phyloP scores from a whole-genome alignment of 1,140 invertebrate genomes.

The Penaeus japonicus region DNA sequence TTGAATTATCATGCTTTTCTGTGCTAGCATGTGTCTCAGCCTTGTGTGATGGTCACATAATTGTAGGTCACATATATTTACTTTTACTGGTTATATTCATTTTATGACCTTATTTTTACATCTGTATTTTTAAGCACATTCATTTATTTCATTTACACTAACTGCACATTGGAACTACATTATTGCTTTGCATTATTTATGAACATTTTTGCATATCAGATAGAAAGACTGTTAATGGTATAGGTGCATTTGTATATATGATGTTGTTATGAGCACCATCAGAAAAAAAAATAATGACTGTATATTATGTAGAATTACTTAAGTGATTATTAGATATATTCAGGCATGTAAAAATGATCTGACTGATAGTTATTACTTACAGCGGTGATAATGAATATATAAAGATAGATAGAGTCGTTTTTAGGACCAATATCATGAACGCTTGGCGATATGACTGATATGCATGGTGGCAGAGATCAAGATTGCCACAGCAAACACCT shows the following conservation, averaged over 20 bases:
- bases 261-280: conserved; percentile 25
- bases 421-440: conserved; percentile 4
- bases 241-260: conserved; percentile 36
- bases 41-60: too few relatives aligned
- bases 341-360: not conserved
- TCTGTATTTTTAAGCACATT: not conserved
- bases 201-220: conserved; percentile 6
- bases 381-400: not conserved
- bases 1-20: too few relatives aligned
- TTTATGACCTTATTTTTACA: not conserved
- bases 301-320: not conserved
- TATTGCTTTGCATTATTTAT: too few relatives aligned
- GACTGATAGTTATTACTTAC: not conserved
- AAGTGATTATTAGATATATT: not conserved
- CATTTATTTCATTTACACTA: not conserved
- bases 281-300: not conserved
- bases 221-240: not conserved
- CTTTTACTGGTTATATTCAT: too few relatives aligned
- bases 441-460: not conserved
- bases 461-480: conserved; percentile 19
- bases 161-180: not conserved
- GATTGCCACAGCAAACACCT: not conserved
- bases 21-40: too few relatives aligned
- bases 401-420: not conserved
- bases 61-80: too few relatives aligned